Conservation (phyloP, 2,888 invertebrate species). For the Epicampocera succincta region DNA sequence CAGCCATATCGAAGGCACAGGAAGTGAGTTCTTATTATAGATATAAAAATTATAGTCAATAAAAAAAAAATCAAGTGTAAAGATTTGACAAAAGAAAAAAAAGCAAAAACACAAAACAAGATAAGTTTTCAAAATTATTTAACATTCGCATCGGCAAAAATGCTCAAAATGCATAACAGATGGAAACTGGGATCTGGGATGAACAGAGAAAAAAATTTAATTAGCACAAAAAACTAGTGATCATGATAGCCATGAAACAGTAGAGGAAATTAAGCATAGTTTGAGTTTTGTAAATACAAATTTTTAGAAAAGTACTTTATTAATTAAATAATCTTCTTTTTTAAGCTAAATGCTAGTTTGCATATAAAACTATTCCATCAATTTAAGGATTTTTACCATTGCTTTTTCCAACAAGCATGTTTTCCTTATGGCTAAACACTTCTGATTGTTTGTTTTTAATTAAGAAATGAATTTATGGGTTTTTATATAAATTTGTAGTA, state of each 20-base stretch:
- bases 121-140: conserved; percentile 49
- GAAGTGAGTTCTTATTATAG: conserved; percentile 81
- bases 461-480: too few species aligned
- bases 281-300: background rate
- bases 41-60: conserved; percentile 81
- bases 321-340: too few species aligned
- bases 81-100: conserved; percentile 43
- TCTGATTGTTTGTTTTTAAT: too few species aligned
- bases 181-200: background rate
- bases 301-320: too few species aligned
- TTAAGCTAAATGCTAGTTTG: too few species aligned
- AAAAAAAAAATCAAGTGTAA: conserved; percentile 74
- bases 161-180: conserved; percentile 52
- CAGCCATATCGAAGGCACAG: conserved; percentile 81
- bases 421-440: too few species aligned
- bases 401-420: too few species aligned
- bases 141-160: conserved; percentile 70
- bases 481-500: too few species aligned
- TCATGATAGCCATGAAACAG: background rate
- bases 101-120: conserved; percentile 8
- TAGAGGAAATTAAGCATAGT: background rate
- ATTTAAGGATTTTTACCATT: too few species aligned
- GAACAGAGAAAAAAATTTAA: background rate
- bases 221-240: background rate
- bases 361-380: too few species aligned